Base-by-base conservation (phyloP, 2,113 vertebrate genomes). In the Struthidea cinerea region DNA sequence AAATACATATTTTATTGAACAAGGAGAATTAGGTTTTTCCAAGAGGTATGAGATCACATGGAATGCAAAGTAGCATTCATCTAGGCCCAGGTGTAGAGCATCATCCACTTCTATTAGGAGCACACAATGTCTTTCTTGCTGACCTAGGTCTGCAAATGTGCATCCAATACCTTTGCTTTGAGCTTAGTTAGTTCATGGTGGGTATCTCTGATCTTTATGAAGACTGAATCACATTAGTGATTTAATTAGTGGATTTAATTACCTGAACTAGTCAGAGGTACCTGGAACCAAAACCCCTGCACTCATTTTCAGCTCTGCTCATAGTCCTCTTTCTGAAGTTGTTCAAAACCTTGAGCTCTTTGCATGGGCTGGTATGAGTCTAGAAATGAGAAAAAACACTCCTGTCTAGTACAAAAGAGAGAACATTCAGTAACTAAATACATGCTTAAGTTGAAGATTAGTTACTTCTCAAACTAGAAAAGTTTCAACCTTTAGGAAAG, bases 371-470 rank as follows among this genome's bases (percentile, higher is more conserved):
- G 4, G 2, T 39, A 27, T 3, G 7, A 53, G 16, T 5, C 11
- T 63, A 12, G 28, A 93, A 95, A 44, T 12, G 0, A 68, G 9
- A 50, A 53, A 56, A 56, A 60, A 16, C 3, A 1, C 8, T 76
- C 35, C 2, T 37, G 2, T 11, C 27, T 24, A 24, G 22, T 49
- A 39, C 5, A 56, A 22, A 0, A 2, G 8, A 76, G 18, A 16
- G 22, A 52, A 7, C 1, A 26, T 14, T 71, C 27, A 61, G 8
- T 18, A 61, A 3, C 14, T 71, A 22, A 26, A 52, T 5, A 0
- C 13, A 33, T 1, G 1, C 16, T 30, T 22, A 14, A 10, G 2
- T 13, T 59, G 20, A 69, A 26, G 4, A 53, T 2, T 0, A 73
- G 47, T 17, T 10, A 39, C 5, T 56, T 57, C 27, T 46, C 32